Evolutionary conservation across 2,113 vertebrate genomes (phyloP), one percentile per base, ranked within the genome.

Genomic region (Chloropsis cyanopogon): DNA sequence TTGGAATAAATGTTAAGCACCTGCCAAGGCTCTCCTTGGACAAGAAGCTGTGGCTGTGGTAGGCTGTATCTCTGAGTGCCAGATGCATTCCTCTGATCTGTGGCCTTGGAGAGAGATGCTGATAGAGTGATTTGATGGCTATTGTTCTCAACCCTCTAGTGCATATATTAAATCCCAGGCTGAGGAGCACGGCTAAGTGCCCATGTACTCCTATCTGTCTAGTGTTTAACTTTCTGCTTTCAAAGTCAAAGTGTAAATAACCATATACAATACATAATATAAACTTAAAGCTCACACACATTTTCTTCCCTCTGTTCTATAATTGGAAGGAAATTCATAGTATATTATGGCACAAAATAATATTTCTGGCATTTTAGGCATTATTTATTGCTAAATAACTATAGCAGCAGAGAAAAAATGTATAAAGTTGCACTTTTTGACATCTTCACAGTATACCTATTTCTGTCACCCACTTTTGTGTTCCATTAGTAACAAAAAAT

Each of bases 391-490:
- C 88, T 83, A 97, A 97, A 93, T 96, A 97, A 91, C 65, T 81
- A 90, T 95, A 97, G 95, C 95, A 96, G 95, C 95, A 97, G 82
- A 90, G 72, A 95, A 92, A 37, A 94, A 93, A 83, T 37, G 68
- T 94, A 77, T 92, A 94, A 97, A 87, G 92, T 95, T 95, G 88
- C 95, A 95, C 96, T 97, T 97, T 85, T 96, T 94, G 96, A 97
- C 91, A 97, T 96, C 93, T 97, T 98, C 97, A 97, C 97, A 96
- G 96, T 96, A 86, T 95, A 90, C 66, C 95, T 94, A 84, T 88
- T 90, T 93, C 76, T 91, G 83, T 94, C 96, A 96, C 88, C 86
- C 93, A 93, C 86, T 97, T 97, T 82, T 79, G 63, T 95, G 72
- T 92, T 95, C 73, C 84, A 93, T 96, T 81, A 95, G 88, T 90